phyloP scores from a whole-genome alignment of 2,888 invertebrate genomes.

The Andricus curvator region DNA sequence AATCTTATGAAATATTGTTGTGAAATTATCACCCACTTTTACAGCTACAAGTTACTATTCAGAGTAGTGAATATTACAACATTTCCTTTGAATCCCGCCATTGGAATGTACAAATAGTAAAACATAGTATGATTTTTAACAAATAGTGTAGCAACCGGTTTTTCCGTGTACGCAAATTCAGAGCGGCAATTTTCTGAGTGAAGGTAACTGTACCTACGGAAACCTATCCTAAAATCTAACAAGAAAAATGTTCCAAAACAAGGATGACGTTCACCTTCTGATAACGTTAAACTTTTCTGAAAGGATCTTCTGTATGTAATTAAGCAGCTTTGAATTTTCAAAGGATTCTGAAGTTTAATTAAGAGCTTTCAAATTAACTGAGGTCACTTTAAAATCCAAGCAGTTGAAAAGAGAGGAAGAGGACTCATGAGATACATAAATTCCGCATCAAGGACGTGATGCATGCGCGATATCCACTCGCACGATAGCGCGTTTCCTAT shows the following conservation, averaged over 20 bases:
- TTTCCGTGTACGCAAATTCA: too few relatives aligned
- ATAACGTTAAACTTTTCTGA: neutral
- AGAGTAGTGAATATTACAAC: too few relatives aligned
- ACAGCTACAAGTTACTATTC: too few relatives aligned
- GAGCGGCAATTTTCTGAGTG: neutral
- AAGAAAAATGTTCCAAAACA: neutral
- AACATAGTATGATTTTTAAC: too few relatives aligned
- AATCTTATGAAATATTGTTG: too few relatives aligned
- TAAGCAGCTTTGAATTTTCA: neutral
- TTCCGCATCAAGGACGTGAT: neutral
- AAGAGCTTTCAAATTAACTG: neutral
- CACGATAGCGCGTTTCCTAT: neutral
- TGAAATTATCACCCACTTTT: too few relatives aligned
- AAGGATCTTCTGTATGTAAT: neutral
- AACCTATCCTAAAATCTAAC: neutral
- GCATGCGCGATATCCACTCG: neutral
- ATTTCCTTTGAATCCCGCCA: too few relatives aligned
- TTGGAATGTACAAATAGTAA: too few relatives aligned
- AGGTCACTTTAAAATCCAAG: neutral
- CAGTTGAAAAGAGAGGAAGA: neutral
- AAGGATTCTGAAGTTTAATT: neutral
- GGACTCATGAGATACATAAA: neutral
- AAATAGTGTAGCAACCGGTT: too few relatives aligned
- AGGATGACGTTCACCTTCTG: neutral
- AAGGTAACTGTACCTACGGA: neutral